Evolutionary conservation across 1,140 invertebrate species (phyloP), one percentile per base, ranked within the genome.

Genomic region (Bombus balteatus): DNA sequence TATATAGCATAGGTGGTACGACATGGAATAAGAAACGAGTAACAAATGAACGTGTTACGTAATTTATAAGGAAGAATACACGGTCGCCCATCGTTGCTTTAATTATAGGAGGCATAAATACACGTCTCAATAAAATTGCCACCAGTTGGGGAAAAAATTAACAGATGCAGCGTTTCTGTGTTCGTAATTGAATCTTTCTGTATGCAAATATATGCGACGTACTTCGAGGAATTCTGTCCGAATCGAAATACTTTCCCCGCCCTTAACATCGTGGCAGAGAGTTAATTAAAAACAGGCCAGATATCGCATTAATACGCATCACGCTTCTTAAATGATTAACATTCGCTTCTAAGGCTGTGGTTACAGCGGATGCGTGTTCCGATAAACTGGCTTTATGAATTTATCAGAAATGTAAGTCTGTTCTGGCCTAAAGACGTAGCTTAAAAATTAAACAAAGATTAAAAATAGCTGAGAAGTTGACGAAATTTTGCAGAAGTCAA

Each of bases 71-170:
- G 47, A 75, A 47, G 73, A 75, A 12, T 59, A 62, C 37, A 76
- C 73, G 73, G n/a, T n/a, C 32, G 34, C 53, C 32, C 22, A 15
- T 12, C 34, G 57, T 59, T 47, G 37, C 75, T 77, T 77, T 47
- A 75, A 75, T 75, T 75, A 75, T 25, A 57, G 43, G 25, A 75
- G 32, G 32, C 73, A 75, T 75, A 75, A 75, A 75, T 75, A 75
- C 25, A 75, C 73, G 73, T 75, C 73, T 75, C 73, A 57, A 75
- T 75, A 75, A 75, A 75, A 75, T 75, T 75, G 73, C 73, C 53
- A 13, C 73, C 73, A 75, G 32, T 75, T 75, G 73, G 28, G 32
- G 2, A n/a, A 75, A 75, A 75, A 75, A 39, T 22, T 32, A 57
- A 53, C 41, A 5, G 15, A 37, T 12, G 73, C 32, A 9, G 1